Percentiles rank a stretch among this genome's conserved stretches.
These are phyloP conservation scores for Microcebus tavaratra DNA, from an alignment of 2,113 vertebrate genomes.

Conservation along the genomic window DNA sequence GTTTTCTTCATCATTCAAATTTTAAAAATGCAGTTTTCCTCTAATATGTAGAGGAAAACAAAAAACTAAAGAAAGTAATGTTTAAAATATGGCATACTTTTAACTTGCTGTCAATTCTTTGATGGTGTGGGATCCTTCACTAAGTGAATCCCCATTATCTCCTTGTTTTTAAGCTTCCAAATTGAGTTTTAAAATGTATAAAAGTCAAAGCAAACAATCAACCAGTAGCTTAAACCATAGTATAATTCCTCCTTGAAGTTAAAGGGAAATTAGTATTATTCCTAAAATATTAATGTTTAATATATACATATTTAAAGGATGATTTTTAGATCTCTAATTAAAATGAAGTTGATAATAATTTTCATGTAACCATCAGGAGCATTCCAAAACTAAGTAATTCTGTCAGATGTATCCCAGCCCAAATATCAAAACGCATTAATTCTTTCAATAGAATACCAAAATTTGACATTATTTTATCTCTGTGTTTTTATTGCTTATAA, in stretches of 20 bases:
- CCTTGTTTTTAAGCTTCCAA: not conserved
- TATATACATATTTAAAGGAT: not conserved
- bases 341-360: not conserved
- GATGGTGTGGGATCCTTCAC: not conserved
- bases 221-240: not conserved
- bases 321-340: not conserved
- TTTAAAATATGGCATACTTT: not conserved
- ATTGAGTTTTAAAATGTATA: conserved; percentile 1
- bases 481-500: not conserved
- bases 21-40: not conserved
- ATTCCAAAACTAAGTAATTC: not conserved
- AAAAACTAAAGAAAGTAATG: not conserved
- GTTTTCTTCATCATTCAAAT: not conserved
- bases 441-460: not conserved
- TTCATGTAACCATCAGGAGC: not conserved
- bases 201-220: not conserved
- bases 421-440: not conserved
- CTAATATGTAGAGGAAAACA: not conserved
- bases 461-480: not conserved
- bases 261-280: not conserved
- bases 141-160: not conserved
- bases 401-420: not conserved
- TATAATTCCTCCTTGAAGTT: not conserved
- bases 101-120: not conserved
- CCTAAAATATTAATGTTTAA: not conserved